phyloP scores from a whole-genome alignment of 1,140 invertebrate species.

The Brachionus calyciflorus region DNA sequence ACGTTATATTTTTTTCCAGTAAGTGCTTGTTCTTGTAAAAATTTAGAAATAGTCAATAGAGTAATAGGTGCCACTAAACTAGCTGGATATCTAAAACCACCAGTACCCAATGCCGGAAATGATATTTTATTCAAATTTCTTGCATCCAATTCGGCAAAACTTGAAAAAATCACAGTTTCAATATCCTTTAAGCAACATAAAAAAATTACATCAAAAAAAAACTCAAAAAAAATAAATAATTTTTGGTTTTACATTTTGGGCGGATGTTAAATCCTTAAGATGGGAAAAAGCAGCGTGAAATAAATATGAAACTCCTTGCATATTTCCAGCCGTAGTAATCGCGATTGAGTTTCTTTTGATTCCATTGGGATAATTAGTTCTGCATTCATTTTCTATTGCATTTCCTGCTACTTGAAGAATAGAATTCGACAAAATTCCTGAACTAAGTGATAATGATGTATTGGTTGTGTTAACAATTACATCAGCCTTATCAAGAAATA shows the following conservation, averaged over 20 bases:
- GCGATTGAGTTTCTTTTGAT: background rate
- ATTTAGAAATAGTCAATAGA: background rate
- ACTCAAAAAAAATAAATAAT: background rate
- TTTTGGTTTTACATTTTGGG: background rate
- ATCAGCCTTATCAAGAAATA: background rate
- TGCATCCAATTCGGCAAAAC: background rate
- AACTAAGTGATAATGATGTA: background rate
- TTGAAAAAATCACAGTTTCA: background rate
- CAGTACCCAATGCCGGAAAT: background rate
- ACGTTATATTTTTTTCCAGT: background rate
- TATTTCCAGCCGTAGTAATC: background rate
- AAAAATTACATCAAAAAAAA: background rate
- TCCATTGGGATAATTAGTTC: conserved; percentile 17
- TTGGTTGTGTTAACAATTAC: conserved; percentile 7
- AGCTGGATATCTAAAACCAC: conserved; percentile 11
- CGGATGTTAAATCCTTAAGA: background rate
- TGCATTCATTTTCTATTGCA: background rate
- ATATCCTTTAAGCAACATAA: background rate
- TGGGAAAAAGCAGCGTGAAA: background rate
- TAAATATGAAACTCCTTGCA: background rate
- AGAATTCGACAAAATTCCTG: background rate
- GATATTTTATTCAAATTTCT: background rate
- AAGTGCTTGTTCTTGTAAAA: background rate
- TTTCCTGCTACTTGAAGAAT: background rate
- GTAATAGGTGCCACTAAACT: background rate